phyloP scores from a whole-genome alignment of 2,888 invertebrate species.

The Acanthosepion esculentum region DNA sequence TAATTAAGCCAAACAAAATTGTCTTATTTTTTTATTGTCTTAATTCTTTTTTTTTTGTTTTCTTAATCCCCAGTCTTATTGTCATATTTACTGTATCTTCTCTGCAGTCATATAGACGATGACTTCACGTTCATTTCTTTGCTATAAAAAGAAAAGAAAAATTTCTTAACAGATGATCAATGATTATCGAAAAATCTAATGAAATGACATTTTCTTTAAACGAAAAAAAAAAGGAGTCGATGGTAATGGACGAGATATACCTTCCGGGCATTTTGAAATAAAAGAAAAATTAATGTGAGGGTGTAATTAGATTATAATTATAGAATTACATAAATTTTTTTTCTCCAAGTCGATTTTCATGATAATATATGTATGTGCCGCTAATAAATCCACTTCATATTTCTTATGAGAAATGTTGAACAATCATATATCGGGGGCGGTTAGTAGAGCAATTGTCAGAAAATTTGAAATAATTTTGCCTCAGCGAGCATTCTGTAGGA shows the following conservation, averaged over 20 bases:
- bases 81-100: background rate
- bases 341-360: no score
- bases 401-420: background rate
- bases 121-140: background rate
- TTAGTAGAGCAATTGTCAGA: background rate
- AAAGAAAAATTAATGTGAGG: background rate
- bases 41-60: no score
- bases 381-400: background rate
- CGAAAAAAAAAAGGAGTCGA: background rate
- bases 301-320: background rate
- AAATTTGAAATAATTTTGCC: no score
- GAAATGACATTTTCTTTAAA: background rate
- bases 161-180: background rate
- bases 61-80: no score
- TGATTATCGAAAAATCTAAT: background rate
- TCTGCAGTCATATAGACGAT: background rate
- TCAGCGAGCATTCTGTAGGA: no score
- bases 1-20: background rate
- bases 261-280: background rate
- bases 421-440: background rate
- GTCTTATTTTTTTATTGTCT: background rate
- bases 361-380: no score
- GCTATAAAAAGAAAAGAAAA: background rate
- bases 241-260: background rate
- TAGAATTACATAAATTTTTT: no score